phyloP scores from a whole-genome alignment of 2,113 vertebrate genomes.

The Phalacrocorax pelagicus region DNA sequence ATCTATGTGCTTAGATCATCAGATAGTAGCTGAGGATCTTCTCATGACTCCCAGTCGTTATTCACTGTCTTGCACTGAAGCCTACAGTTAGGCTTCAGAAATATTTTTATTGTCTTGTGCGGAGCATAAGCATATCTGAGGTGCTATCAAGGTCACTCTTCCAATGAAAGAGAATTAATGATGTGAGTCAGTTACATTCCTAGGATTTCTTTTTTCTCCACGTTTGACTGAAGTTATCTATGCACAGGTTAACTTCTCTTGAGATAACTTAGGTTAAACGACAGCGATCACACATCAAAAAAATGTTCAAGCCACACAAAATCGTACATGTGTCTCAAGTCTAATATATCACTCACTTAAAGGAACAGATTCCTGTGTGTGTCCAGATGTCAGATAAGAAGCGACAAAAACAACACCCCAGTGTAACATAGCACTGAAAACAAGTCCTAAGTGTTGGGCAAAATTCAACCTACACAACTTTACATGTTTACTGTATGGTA shows the following conservation, averaged over 20 bases:
- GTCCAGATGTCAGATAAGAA: not conserved
- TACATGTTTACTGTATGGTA: not conserved
- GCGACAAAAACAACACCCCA: not conserved
- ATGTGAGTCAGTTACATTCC: not conserved
- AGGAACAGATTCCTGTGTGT: not conserved
- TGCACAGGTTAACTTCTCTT: not conserved
- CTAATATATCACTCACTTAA: not conserved
- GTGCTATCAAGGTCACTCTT: not conserved
- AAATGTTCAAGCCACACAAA: not conserved
- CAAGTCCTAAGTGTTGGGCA: not conserved
- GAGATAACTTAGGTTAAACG: not conserved
- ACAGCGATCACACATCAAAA: not conserved
- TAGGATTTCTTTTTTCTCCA: not conserved
- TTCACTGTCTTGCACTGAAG: not conserved
- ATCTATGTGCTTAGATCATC: not conserved
- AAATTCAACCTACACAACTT: not conserved
- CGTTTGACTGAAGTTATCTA: not conserved
- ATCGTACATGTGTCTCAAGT: not conserved
- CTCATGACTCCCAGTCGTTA: not conserved
- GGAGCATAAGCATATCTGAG: not conserved
- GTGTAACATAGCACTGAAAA: not conserved
- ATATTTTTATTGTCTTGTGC: not conserved
- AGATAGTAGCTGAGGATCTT: not conserved
- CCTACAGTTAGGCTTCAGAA: not conserved
- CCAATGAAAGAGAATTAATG: not conserved